Base-by-base conservation (phyloP, 2,113 vertebrate genomes). In the crab-eating macaque (Macaca fascicularis) region DNA sequence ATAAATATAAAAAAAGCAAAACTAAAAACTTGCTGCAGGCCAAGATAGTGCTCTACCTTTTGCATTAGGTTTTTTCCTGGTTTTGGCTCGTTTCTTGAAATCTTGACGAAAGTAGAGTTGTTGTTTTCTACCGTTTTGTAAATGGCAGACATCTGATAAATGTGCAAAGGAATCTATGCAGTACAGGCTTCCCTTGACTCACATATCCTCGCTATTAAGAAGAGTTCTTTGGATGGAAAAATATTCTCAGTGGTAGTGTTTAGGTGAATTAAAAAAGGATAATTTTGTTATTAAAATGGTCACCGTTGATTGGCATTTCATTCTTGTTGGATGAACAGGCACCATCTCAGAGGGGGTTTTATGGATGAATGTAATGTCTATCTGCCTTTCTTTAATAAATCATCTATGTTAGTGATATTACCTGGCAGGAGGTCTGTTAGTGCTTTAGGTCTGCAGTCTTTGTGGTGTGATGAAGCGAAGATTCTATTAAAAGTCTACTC, bases 281-380 rank as follows among this genome's bases (percentile, higher is more conserved):
- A 1, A 45, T 95, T 93, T 79, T 67, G 22, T 95, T 95, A 94
- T 96, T 94, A 74, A 92, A 95, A 92, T 82, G 48, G 57, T 78
- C 57, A 84, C 57, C 6, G 0, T 64, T 92, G 57, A 87, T 87
- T 85, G 32, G 16, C 89, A 74, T 90, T 97, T 95, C 70, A 81
- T 85, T 94, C 57, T 94, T 45, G 5, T 64, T 95, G 75, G 20
- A 70, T 85, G 45, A 48, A 85, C 90, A 96, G 81, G 35, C n/a
- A 8, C 45, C 13, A 27, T 78, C 93, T 79, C 80, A 61, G 69
- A 74, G 70, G 93, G 81, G 14, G 11, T 48, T 93, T 96, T 79
- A 10, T 52, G 57, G 50, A 10, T 50, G 9, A 55, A 3, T 57
- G 8, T 43, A 38, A 40, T 76, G 52, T 72, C 81, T 35, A 80